Evolutionary conservation across 2,888 invertebrate species (phyloP), one percentile per base, ranked within the genome.

Genomic region (Tipula helvola): DNA sequence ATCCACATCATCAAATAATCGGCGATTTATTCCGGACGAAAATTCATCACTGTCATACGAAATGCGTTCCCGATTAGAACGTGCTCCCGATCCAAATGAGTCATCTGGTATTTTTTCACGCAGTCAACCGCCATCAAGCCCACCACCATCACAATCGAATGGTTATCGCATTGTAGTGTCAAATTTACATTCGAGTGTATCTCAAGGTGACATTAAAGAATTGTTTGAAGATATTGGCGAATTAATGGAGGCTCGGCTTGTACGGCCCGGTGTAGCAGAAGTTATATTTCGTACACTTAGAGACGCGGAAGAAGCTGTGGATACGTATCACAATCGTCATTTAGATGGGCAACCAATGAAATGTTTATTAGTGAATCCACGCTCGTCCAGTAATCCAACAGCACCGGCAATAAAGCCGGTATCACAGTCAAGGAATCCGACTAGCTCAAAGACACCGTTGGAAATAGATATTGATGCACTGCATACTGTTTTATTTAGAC

Each of bases 271-370:
- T 0, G 95, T 96, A 2, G 98, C 98, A 0, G 98, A 98, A 92
- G 97, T 98, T 0, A 96, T 97, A 88, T 98, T 97, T 91, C 95
- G 96, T 89, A 95, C 95, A 84, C 93, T 96, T 88, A 95, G 96
- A 88, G 97, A 98, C 91, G 98, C 98, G 42, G 95, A 96, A 89
- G 95, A 95, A 90, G 98, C 98, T 1, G 97, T 98, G 2, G 97
- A 97, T 89, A 95, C 97, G 87, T 98, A 98, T 92, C 97, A 98
- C 90, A 97, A 98, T 91, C 93, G 98, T 86, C 97, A 97, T 90
- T 92, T 98, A 83, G 98, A 98, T 92, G 97, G 98, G 0, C 96
- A 97, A 90, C 97, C 97, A 4, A 97, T 97, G 97, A 97, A 96
- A 90, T 97, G 97, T 90, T 93, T 97, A 87, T 93, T 97, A 88